Base-by-base conservation (phyloP, 2,113 vertebrate genomes). In the Columba livia region DNA sequence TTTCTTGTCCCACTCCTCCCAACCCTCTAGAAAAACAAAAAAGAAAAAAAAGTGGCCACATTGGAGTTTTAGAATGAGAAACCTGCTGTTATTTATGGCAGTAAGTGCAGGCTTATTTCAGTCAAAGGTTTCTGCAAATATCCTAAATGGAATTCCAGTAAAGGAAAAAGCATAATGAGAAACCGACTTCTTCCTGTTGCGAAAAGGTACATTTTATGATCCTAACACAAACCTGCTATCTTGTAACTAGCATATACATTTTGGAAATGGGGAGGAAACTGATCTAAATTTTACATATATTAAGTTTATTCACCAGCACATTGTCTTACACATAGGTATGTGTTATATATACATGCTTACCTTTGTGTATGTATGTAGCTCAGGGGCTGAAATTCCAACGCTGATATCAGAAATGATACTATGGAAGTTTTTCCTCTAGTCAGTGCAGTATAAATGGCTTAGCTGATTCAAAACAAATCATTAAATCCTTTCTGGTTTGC, bases 401-500 rank as follows among this genome's bases (percentile, higher is more conserved):
- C 21, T 24, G 34, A 14, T 71, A 50, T 25, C 47, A 73, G 60
- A 62, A 84, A 70, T 56, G 18, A 75, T 44, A 7, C 26, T 40
- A 56, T 29, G 64, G 15, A 83, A 53, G 3, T 12, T 87, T 29
- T 79, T 62, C 42, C 54, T 48, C 5, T 36, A 53, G 5, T 81
- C 38, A 57, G 11, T 66, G 56, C 19, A 24, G 29, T 48, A 44
- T 70, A 69, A 94, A 69, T 86, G 86, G 36, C 31, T 78, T 72
- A 24, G 21, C n/a, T 89, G 60, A 72, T 96, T 78, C 83, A 88
- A 96, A 96, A 85, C 71, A 97, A 90, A 89, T 89, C 42, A 80
- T 95, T 92, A 89, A 74, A 85, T 81, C 20, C 64, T 88, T 94
- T 62, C 80, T 93, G 81, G 34, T 86, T 95, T 92, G 66, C 64